Evolutionary conservation across 1,140 invertebrate species (phyloP), one percentile per base, ranked within the genome.

Genomic region (Steinernema feltiae): DNA sequence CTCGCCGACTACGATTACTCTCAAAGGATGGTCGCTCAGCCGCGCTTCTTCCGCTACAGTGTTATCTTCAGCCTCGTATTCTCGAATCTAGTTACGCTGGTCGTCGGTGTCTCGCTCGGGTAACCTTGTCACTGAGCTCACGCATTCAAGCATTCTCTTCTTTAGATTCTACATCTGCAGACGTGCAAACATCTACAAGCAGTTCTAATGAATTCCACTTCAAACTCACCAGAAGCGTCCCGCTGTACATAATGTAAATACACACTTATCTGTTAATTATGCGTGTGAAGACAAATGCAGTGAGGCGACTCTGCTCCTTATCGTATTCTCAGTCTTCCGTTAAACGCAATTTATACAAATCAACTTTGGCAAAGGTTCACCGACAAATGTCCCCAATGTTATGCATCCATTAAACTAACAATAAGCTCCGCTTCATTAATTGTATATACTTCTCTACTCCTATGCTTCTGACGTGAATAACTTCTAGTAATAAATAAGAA

Each of bases 21-120:
- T 18, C 32, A 86, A 82, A 82, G 81, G 69, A 81, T 77, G 69
- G 79, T 92, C 76, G 92, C 92, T 31, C 91, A 92, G 82, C 91
- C 90, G 80, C 91, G 91, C 75, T 89, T 95, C 75, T 94, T 94
- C 87, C 93, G 93, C 53, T 91, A 92, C 83, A 93, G 94, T 88
- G 92, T 95, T 63, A 88, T 96, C 53, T 94, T 94, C 82, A 93
- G 93, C 30, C 90, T 96, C 75, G 91, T 96, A 74, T 88, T 96
- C 69, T 93, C 93, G 72, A 95, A 96, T 88, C 88, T 96, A 69
- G 88, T 95, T 24, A 95, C 94, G 12, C 88, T 96, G 76, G 87
- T 96, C 70, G 89, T 96, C 78, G 94, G 94, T 69, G 92, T 93
- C 79, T 93, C 94, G 70, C 90, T 96, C 84, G 94, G 94, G 92